Percentiles rank a stretch among this genome's conserved stretches.
Conservation (phyloP, 2,888 invertebrate species). For the Pasiphila rectangulata region DNA sequence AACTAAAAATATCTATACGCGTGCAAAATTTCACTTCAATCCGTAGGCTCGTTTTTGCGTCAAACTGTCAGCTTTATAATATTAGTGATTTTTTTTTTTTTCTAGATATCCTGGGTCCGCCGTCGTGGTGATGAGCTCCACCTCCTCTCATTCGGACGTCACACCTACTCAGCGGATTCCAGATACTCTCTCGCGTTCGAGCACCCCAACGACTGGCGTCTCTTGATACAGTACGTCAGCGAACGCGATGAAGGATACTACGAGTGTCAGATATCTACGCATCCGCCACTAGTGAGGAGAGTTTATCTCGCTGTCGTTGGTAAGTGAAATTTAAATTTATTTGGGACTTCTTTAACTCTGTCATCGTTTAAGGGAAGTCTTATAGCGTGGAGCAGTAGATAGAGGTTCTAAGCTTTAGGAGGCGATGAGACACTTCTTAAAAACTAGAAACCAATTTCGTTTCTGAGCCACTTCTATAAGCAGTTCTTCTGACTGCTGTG, state of each 20-base stretch:
- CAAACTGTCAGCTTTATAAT: no score
- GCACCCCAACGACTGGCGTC: conserved; percentile 88
- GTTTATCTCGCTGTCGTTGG: conserved; percentile 87
- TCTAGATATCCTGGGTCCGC: conserved; percentile 85
- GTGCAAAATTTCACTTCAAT: no score
- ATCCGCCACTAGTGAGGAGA: conserved; percentile 86
- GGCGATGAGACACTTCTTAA: no score
- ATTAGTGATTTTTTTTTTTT: conserved; percentile 15
- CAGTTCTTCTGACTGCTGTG: no score
- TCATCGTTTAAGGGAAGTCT: no score
- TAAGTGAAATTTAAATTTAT: conserved; percentile 61
- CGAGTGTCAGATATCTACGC: conserved; percentile 90
- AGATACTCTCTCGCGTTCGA: conserved; percentile 86
- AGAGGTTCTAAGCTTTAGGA: no score
- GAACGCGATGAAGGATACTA: conserved; percentile 89
- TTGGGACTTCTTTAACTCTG: no score
- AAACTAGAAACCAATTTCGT: no score
- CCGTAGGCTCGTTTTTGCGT: no score
- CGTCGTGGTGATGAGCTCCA: conserved; percentile 84
- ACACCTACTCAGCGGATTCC: conserved; percentile 83
- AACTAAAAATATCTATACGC: no score
- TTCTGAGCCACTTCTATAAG: no score
- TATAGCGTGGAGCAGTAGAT: no score
- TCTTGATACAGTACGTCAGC: conserved; percentile 86
- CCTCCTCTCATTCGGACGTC: conserved; percentile 85